phyloP scores from a whole-genome alignment of 2,113 vertebrate species.

The Clarias gariepinus region DNA sequence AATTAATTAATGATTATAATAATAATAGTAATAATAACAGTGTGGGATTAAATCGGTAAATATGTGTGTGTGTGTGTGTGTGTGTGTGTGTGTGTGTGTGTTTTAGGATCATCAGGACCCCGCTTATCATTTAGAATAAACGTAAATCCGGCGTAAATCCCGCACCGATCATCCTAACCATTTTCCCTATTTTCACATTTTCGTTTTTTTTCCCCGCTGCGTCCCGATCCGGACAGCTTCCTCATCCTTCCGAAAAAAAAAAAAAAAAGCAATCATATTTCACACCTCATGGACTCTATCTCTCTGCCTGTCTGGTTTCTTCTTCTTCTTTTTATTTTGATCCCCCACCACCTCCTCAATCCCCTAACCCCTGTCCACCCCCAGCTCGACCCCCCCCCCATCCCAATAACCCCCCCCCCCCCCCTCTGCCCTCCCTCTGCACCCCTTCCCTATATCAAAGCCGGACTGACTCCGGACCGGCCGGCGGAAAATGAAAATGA shows the following conservation, averaged over 20 bases:
- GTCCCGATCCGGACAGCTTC: conserved; percentile 69
- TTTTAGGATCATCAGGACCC: conserved; percentile 67
- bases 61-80: too few relatives aligned
- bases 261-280: conserved; percentile 75
- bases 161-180: conserved; percentile 55
- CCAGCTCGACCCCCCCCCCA: not conserved
- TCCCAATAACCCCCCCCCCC: too few relatives aligned
- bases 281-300: conserved; percentile 76
- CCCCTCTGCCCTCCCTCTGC: conserved; percentile 59
- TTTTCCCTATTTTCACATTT: conserved; percentile 50
- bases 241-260: conserved; percentile 74
- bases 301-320: conserved; percentile 64
- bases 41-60: too few relatives aligned
- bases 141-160: conserved; percentile 62
- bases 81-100: too few relatives aligned
- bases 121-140: conserved; percentile 67
- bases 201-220: conserved; percentile 41
- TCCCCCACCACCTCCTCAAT: not conserved
- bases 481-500: conserved; percentile 81
- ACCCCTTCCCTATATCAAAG: conserved; percentile 76
- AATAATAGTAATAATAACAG: too few relatives aligned
- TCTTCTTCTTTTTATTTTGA: conserved; percentile 35
- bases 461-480: conserved; percentile 73
- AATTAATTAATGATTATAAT: too few relatives aligned
- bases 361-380: conserved; percentile 4